phyloP scores from a whole-genome alignment of 2,113 vertebrate genomes.

The Tetraodon nigroviridis region DNA sequence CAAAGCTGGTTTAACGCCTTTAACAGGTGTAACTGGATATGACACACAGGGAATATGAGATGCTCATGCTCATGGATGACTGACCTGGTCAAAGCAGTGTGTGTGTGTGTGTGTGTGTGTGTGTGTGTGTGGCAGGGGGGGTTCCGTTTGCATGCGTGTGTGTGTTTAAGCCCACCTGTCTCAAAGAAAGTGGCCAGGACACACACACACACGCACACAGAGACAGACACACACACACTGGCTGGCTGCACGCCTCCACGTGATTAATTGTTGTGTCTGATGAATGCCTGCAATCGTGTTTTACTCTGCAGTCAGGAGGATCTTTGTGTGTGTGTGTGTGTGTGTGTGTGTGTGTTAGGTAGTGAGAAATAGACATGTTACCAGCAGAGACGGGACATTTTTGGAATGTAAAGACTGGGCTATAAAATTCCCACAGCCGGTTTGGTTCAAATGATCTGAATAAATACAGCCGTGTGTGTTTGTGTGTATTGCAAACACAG shows the following conservation, averaged over 20 bases:
- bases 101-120: conserved; percentile 9
- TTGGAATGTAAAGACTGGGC: too few relatives aligned
- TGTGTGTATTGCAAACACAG: too few relatives aligned
- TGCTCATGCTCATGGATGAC: conserved; percentile 21
- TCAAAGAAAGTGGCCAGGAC: neutral
- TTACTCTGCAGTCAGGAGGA: conserved; percentile 32
- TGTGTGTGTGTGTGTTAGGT: conserved; percentile 12
- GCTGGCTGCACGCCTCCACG: conserved; percentile 18
- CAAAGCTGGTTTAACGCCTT: neutral
- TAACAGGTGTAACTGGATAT: conserved; percentile 33
- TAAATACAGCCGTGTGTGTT: too few relatives aligned
- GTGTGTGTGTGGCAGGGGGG: neutral
- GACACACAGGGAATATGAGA: conserved; percentile 27
- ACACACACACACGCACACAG: conserved; percentile 8
- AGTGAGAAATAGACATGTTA: too few relatives aligned
- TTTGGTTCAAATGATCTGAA: too few relatives aligned
- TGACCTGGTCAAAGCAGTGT: conserved; percentile 19
- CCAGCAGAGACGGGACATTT: too few relatives aligned
- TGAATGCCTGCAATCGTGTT: conserved; percentile 52
- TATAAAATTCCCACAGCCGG: too few relatives aligned
- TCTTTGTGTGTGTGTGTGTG: conserved; percentile 9
- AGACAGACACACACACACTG: neutral
- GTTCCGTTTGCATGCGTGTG: conserved; percentile 3
- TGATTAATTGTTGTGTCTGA: conserved; percentile 60
- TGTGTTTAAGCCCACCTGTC: conserved; percentile 25